Evolutionary conservation across 2,888 invertebrate species (phyloP).

Genomic region (Tanytarsus gracilentus): DNA sequence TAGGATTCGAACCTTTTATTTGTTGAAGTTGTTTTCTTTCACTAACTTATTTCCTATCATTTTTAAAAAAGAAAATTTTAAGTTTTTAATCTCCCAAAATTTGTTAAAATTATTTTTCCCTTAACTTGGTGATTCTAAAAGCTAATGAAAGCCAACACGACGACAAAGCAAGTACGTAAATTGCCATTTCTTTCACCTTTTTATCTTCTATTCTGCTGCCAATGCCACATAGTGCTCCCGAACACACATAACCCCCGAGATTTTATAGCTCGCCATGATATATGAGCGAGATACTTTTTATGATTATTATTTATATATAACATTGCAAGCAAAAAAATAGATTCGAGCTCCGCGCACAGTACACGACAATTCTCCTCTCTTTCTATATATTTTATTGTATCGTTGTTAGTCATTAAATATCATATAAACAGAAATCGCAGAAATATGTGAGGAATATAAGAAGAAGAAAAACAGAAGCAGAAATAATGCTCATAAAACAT

Average conservation of each 20-base stretch:
- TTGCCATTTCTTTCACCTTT: slow-evolving; percentile 12
- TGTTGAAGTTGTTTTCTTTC: no score
- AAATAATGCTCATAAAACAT: slow-evolving; percentile 26
- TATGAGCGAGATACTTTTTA: background rate
- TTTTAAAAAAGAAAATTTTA: no score
- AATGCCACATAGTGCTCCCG: no score
- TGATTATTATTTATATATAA: slow-evolving; percentile 15
- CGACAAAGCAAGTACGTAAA: slow-evolving; percentile 6
- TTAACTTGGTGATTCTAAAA: background rate
- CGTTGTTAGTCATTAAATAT: slow-evolving; percentile 25
- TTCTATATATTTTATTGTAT: slow-evolving; percentile 8
- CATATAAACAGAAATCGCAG: slow-evolving; percentile 26
- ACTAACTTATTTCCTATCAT: no score
- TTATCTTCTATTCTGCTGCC: no score
- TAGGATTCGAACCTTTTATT: no score
- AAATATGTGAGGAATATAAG: slow-evolving; percentile 3
- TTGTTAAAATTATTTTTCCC: no score
- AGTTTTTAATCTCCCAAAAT: no score
- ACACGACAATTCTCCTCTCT: background rate
- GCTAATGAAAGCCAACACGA: slow-evolving; percentile 9
- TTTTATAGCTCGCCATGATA: slow-evolving; percentile 7
- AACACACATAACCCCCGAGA: slow-evolving; percentile 1
- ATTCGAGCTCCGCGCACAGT: background rate
- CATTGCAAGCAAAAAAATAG: background rate
- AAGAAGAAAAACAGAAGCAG: background rate